phyloP scores from a whole-genome alignment of 2,113 vertebrate species.

The Chaetops frenatus region DNA sequence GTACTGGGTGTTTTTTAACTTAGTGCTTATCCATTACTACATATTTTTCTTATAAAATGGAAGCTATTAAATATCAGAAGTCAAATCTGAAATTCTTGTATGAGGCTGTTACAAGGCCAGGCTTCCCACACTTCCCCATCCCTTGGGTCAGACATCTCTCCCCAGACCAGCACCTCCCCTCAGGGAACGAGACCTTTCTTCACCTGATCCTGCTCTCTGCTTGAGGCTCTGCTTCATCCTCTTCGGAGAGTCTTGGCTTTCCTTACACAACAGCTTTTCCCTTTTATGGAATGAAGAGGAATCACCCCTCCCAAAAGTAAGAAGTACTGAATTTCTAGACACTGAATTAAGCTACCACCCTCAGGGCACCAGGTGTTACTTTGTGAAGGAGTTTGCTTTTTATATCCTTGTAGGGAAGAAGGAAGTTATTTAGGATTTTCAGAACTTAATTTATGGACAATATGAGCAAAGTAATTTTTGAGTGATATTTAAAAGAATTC shows the following conservation, averaged over 20 bases:
- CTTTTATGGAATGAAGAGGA: neutral
- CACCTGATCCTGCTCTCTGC: neutral
- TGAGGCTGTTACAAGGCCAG: neutral
- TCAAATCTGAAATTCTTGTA: neutral
- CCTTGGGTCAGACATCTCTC: neutral
- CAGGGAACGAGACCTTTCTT: accelerated
- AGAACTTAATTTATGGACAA: neutral
- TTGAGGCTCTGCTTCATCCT: neutral
- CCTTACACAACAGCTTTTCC: neutral
- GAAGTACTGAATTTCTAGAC: neutral
- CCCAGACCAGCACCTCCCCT: neutral
- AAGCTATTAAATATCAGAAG: neutral
- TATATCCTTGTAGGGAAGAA: neutral
- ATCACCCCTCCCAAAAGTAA: neutral
- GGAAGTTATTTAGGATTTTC: neutral
- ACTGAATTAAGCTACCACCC: neutral
- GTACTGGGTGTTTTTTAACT: neutral
- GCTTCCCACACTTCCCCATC: accelerated
- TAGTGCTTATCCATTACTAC: neutral
- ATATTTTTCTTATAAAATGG: neutral
- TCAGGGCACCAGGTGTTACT: neutral
- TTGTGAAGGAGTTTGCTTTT: neutral
- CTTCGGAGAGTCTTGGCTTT: too few relatives aligned
- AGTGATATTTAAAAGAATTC: neutral
- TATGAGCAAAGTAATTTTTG: accelerated